These are phyloP conservation scores for Melipona bicolor DNA, from an alignment of 2,888 invertebrate species.

Conservation along the genomic window DNA sequence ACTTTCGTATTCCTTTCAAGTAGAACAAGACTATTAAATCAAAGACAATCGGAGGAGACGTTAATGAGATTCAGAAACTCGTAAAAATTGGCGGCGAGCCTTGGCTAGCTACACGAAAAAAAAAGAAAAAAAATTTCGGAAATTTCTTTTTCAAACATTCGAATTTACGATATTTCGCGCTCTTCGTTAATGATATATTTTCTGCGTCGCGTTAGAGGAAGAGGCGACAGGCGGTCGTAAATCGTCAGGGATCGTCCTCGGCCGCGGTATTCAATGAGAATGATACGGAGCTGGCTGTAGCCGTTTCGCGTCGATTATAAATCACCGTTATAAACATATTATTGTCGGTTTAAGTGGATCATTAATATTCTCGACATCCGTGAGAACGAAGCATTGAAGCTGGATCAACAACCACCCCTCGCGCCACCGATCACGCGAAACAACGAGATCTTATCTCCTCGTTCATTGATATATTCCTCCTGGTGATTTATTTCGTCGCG, in stretches of 20 bases:
- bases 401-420: conserved; percentile 40
- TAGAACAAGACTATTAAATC: too few species aligned
- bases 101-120: background rate
- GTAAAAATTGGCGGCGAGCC: background rate
- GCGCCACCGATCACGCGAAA: conserved; percentile 23
- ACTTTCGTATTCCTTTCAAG: too few species aligned
- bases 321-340: conserved; percentile 66
- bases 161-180: background rate
- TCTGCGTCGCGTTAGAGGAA: conserved; percentile 3
- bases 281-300: conserved; percentile 34
- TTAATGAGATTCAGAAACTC: too few species aligned
- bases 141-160: background rate
- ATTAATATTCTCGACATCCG: conserved; percentile 67
- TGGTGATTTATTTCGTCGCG: conserved; percentile 30
- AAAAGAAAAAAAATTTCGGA: background rate
- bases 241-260: conserved; percentile 44
- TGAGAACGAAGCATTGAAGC: conserved; percentile 64
- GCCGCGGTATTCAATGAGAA: conserved; percentile 56
- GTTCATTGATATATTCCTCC: conserved; percentile 19
- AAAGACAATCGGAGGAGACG: too few species aligned
- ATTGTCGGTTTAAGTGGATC: conserved; percentile 63
- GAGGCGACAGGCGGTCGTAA: conserved; percentile 45
- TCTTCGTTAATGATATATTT: conserved; percentile 11
- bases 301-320: conserved; percentile 52
- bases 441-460: conserved; percentile 24